Evolutionary conservation across 2,113 vertebrate species (phyloP), one percentile per base, ranked within the genome.

Genomic region (Micronycteris hirsuta): DNA sequence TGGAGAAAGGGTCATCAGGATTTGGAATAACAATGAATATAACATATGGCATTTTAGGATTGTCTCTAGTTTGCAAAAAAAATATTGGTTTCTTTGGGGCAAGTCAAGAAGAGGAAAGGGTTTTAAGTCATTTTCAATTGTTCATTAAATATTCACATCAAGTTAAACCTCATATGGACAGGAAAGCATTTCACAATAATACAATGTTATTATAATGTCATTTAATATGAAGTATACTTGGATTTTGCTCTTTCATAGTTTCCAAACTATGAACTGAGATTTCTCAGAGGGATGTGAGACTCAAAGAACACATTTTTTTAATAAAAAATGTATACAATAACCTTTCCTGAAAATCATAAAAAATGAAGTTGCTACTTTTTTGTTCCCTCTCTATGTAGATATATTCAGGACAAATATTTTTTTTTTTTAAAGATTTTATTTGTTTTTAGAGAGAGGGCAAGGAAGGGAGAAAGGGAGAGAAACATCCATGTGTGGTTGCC

Each of bases 61-160:
- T 93, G 22, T 33, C n/a, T 78, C 33, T 91, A 71, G 36, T 73
- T 92, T 86, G 58, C 16, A 91, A 93, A 88, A 88, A 92, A 92
- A 28, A 33, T 36, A 16, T 45, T 67, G 12, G 12, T 61, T 89
- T 89, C 11, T 86, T 73, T 7, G 3, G 4, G 26, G 7, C 7
- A 5, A 7, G 58, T 41, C 5, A 47, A 89, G 22, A 83, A 86
- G 7, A 84, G 63, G 36, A 71, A 92, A 80, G 11, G 36, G 70
- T 81, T 86, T 85, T 12, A 70, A 38, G 20, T 58, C 54, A 86
- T 41, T 82, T 71, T 28, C 4, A 86, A 33, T 52, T 61, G 58
- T 82, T 95, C 65, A 81, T 19, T 70, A 86, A 74, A 41, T 73
- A 74, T 43, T 68, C 45, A 28, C 13, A 47, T 77, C 54, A 77